Conservation (phyloP, 2,888 invertebrate species). For the Apodemia mormo region DNA sequence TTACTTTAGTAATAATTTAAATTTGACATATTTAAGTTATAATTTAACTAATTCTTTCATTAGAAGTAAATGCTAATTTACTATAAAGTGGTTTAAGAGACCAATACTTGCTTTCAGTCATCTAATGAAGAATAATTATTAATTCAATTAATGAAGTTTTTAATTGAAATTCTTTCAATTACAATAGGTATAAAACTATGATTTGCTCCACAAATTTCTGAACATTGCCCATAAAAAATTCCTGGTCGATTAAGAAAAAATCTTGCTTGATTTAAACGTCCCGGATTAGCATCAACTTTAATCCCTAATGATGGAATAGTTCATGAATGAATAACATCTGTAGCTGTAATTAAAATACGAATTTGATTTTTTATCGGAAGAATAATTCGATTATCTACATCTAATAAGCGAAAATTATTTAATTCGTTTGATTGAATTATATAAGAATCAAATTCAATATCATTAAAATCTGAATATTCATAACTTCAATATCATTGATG, state of each 20-base stretch:
- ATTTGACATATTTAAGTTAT: slow-evolving; percentile 84
- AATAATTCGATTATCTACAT: slow-evolving; percentile 80
- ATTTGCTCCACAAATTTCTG: slow-evolving; percentile 78
- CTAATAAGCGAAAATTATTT: slow-evolving; percentile 33
- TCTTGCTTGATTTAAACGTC: slow-evolving; percentile 84
- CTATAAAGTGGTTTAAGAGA: slow-evolving; percentile 86
- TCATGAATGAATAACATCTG: slow-evolving; percentile 86
- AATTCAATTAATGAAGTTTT: slow-evolving; percentile 75
- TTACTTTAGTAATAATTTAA: slow-evolving; percentile 82
- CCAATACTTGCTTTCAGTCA: slow-evolving; percentile 86
- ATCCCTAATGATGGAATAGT: slow-evolving; percentile 83
- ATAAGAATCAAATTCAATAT: slow-evolving; percentile 41
- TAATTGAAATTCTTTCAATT: slow-evolving; percentile 82
- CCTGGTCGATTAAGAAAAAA: slow-evolving; percentile 84
- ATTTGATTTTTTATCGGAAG: slow-evolving; percentile 83
- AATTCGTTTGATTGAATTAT: slow-evolving; percentile 33
- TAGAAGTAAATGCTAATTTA: slow-evolving; percentile 84
- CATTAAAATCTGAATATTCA: slow-evolving; percentile 82
- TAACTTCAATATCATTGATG: slow-evolving; percentile 86
- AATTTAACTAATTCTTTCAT: slow-evolving; percentile 83
- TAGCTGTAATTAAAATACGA: slow-evolving; percentile 83
- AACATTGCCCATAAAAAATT: slow-evolving; percentile 88
- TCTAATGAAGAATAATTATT: slow-evolving; percentile 82
- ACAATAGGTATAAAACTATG: slow-evolving; percentile 88
- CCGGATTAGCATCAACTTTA: slow-evolving; percentile 85